Evolutionary conservation across 2,797 vertebrate genomes (phyloP), one percentile per base, ranked within the genome.

Genomic region (Pachyuromys duprasi): DNA sequence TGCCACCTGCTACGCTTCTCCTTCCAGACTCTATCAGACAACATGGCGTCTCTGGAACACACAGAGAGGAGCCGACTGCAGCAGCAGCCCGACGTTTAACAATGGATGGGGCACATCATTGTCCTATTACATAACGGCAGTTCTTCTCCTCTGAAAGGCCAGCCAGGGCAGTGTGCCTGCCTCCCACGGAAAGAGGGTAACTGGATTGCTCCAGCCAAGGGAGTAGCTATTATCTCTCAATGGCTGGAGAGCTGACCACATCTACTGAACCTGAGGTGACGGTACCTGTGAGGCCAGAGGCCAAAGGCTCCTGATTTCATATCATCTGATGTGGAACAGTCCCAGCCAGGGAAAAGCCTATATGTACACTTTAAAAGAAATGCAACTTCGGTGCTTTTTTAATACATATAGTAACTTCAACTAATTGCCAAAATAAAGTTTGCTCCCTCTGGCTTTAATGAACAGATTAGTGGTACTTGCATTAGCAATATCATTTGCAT

Each of bases 371-470:
- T 96, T 42, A 87, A 69, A 94, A 93, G 90, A 87, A 96, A 96
- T 74, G 55, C 53, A 67, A 57, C 72, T 92, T 87, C 7, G 53
- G 86, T 90, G 82, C 78, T 76, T 93, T 76, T 97, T 93, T 80
- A 90, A 97, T 95, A 94, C 78, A 89, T 86, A 92, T 42, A 89
- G 96, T 62, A 95, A 95, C 93, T 96, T 91, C 82, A 67, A 86
- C 96, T 96, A 96, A 97, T 97, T 96, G 96, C 82, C 92, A 89
- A 95, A 97, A 95, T 97, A 89, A 97, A 96, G 94, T 96, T 97
- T 96, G 78, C 95, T 97, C 93, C 94, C 97, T 97, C 92, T 97
- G 92, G 92, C 90, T 95, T 94, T 98, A 97, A 97, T 97, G 97
- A 98, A 89, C 89, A 90, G 96, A 96, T 98, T 96, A 97, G 91